These are phyloP conservation scores for Chrysopa pallens DNA, from an alignment of 1,140 invertebrate genomes.

Conservation along the genomic window DNA sequence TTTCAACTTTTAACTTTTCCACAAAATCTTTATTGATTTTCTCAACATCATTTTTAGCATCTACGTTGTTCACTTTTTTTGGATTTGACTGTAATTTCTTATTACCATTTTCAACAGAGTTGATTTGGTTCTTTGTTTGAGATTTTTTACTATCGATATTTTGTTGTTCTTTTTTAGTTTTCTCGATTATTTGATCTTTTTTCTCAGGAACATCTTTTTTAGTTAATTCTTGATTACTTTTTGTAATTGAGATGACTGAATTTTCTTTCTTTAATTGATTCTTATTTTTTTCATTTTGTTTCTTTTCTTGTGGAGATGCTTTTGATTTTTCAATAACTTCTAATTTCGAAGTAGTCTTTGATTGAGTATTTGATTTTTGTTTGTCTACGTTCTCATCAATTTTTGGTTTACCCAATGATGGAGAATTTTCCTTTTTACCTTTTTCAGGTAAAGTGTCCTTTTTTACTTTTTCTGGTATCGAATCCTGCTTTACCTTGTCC, in stretches of 20 bases:
- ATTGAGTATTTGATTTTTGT: conserved; percentile 14
- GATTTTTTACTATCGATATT: conserved; percentile 16
- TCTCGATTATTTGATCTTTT: conserved; percentile 14
- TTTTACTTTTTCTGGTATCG: conserved; percentile 16
- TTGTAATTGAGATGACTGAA: too few species aligned
- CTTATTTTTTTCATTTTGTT: conserved; percentile 19
- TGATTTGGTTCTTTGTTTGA: conserved; percentile 14
- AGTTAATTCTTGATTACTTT: too few species aligned
- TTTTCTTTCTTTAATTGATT: conserved; percentile 4
- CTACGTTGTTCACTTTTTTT: conserved; percentile 14
- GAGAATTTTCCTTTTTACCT: too few species aligned
- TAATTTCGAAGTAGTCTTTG: too few species aligned
- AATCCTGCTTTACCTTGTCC: conserved; percentile 21
- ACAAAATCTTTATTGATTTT: conserved; percentile 3
- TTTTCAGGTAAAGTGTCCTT: too few species aligned
- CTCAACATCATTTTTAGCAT: conserved; percentile 9
- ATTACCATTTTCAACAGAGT: not conserved
- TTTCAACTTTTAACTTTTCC: conserved; percentile 1
- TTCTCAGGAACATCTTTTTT: conserved; percentile 4
- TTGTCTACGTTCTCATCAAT: conserved; percentile 5
- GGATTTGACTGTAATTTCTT: conserved; percentile 5
- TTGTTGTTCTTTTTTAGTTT: conserved; percentile 18
- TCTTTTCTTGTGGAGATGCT: conserved; percentile 14
- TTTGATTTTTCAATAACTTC: too few species aligned
- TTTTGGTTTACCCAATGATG: too few species aligned